Evolutionary conservation across 2,797 vertebrate species (phyloP).

Genomic region (Hemibagrus guttatus): DNA sequence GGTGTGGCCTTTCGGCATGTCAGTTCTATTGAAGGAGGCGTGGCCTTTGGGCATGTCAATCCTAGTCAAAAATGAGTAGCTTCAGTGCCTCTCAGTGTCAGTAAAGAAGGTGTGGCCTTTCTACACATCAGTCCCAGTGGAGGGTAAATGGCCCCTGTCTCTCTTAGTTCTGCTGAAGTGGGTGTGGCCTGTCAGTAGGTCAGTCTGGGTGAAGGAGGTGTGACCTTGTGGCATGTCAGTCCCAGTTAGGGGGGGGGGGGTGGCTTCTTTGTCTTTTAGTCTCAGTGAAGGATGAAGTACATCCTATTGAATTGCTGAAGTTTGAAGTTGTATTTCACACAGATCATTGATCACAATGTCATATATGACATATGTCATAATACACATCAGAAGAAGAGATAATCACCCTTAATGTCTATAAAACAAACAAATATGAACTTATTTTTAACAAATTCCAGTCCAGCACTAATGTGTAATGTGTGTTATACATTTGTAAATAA

Average conservation of each 20-base stretch:
- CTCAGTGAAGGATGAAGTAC: too few relatives aligned
- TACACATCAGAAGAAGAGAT: not conserved
- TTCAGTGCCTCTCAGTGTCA: too few relatives aligned
- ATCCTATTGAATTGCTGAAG: not conserved
- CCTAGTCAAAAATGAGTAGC: too few relatives aligned
- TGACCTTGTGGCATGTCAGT: not conserved
- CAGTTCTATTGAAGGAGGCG: not conserved
- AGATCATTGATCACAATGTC: not conserved
- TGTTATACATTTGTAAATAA: not conserved
- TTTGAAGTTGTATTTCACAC: not conserved
- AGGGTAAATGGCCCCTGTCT: too few relatives aligned
- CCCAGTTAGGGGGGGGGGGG: not conserved
- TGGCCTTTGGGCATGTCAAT: not conserved
- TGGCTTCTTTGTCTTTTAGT: too few relatives aligned
- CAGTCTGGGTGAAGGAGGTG: not conserved
- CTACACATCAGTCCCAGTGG: too few relatives aligned
- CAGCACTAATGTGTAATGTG: not conserved
- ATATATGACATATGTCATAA: not conserved
- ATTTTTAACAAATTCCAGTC: not conserved
- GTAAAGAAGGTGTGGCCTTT: too few relatives aligned
- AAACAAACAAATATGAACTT: not conserved
- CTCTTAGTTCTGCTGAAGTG: too few relatives aligned
- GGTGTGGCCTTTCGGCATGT: not conserved
- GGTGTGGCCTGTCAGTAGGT: not conserved
- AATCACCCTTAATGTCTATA: not conserved